Base-by-base conservation (phyloP, 1,140 invertebrate genomes). In the Gerris buenoi region DNA sequence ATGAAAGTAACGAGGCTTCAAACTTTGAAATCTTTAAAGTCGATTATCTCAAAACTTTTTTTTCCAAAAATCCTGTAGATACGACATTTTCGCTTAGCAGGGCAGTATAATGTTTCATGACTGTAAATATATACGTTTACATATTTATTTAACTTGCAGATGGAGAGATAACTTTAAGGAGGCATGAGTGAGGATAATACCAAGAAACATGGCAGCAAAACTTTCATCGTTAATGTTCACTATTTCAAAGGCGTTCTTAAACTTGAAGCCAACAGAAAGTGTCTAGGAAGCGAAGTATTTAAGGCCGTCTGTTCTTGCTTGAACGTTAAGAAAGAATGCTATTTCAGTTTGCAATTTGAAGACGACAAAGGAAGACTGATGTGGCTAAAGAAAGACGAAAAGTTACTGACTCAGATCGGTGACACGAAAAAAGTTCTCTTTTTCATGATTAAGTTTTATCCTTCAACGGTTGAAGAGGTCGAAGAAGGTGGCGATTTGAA, bases 371-470 rank as follows among this genome's bases (percentile, higher is more conserved):
- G 68, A 33, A 71, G 74, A 63, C 71, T 75, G 63, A 68, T 76
- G 15, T 78, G 77, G 77, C 68, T 77, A 25, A 75, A 76, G 62
- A 69, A 69, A 57, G 75, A 74, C 0, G 76, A 76, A 72, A 77
- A 77, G 71, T 75, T 77, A 70, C 65, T 33, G 23, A 1, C 65
- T 33, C 18, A 33, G 2, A 67, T 71, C 25, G 63, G 65, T 14
- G 27, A 33, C 1, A 63, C 68, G 56, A 68, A 67, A 13, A 67
- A 61, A 25, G 72, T 71, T 25, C 67, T 78, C 27, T 67, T 73
- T 28, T 78, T 74, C 67, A 68, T 70, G 27, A 72, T 77, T n/a
- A 78, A 77, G 71, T 77, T 74, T 63, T 77, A 74, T 61, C 77
- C 77, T 1, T 75, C 77, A 71, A 75, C 77, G 65, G 72, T 78